phyloP scores from a whole-genome alignment of 2,113 vertebrate genomes.

The Semicossyphus pulcher region DNA sequence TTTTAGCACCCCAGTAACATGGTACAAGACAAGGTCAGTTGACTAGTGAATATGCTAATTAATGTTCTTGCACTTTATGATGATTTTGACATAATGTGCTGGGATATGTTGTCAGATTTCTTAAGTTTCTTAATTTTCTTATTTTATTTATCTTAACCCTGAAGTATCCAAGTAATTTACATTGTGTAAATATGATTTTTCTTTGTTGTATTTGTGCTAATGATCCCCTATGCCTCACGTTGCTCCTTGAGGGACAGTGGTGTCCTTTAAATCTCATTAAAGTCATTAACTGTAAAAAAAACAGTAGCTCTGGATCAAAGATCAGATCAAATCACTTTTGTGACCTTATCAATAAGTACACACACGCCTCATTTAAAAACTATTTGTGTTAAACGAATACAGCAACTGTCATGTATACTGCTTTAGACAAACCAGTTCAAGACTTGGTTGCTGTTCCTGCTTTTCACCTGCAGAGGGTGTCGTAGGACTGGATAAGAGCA shows the following conservation, averaged over 20 bases:
- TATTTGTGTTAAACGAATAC: background rate
- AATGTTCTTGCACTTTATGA: no score
- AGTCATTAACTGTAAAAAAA: background rate
- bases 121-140: no score
- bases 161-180: background rate
- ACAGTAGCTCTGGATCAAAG: background rate
- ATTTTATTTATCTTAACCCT: background rate
- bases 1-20: background rate
- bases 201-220: background rate
- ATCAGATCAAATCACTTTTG: background rate
- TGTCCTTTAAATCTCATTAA: background rate
- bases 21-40: background rate
- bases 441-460: background rate
- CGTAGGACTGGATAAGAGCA: conserved; percentile 61
- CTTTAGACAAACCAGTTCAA: background rate
- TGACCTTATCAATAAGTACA: background rate
- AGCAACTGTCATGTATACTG: background rate
- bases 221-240: background rate
- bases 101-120: background rate
- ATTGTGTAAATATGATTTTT: background rate
- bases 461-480: conserved; percentile 75
- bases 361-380: background rate
- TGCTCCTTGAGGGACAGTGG: background rate
- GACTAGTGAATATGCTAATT: background rate
- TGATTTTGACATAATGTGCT: no score